These are phyloP conservation scores for Calephelis virginiensis DNA, from an alignment of 1,140 invertebrate species.

Conservation along the genomic window DNA sequence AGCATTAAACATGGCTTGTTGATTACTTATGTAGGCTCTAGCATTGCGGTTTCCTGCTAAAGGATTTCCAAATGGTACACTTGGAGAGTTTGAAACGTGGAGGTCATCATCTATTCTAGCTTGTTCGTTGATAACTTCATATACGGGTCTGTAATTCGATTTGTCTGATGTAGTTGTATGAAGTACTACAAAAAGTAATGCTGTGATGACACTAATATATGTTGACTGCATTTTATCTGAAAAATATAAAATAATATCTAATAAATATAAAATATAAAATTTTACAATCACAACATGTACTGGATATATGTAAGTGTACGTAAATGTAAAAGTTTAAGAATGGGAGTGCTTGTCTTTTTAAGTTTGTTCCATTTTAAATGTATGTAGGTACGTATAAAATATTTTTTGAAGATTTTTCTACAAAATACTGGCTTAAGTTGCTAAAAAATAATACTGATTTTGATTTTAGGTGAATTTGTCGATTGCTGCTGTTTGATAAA, in stretches of 20 bases:
- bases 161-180: slow-evolving; percentile 44
- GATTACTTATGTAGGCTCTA: slow-evolving; percentile 57
- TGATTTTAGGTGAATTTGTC: no score
- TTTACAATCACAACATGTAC: neutral
- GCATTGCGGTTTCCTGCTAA: slow-evolving; percentile 64
- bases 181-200: slow-evolving; percentile 39
- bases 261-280: slow-evolving; percentile 27
- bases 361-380: no score
- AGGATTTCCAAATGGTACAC: slow-evolving; percentile 61
- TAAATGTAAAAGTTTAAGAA: no score
- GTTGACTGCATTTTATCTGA: slow-evolving; percentile 48
- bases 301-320: no score
- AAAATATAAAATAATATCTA: slow-evolving; percentile 27
- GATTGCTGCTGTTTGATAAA: no score
- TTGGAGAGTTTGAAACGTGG: slow-evolving; percentile 30
- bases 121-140: slow-evolving; percentile 68
- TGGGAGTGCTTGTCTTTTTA: no score
- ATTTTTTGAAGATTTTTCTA: no score
- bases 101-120: slow-evolving; percentile 54
- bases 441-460: no score
- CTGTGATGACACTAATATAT: slow-evolving; percentile 20
- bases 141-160: slow-evolving; percentile 50
- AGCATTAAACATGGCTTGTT: slow-evolving; percentile 73
- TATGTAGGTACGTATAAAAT: no score
- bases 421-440: no score